Evolutionary conservation across 2,888 invertebrate species (phyloP), one percentile per base, ranked within the genome.

Genomic region (Drosophila birchii): DNA sequence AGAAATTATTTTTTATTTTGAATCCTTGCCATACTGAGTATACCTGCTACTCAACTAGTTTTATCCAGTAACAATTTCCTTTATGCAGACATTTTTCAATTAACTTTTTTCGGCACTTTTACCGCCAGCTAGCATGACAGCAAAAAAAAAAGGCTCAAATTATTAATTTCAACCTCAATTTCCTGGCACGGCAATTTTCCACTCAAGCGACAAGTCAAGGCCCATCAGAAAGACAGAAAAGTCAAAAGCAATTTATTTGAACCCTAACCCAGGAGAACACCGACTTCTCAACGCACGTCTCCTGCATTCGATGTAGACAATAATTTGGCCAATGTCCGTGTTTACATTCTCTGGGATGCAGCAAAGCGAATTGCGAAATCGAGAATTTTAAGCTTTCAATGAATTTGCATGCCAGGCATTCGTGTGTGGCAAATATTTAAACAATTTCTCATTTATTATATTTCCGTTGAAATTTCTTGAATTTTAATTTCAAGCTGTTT

Each of bases 221-320:
- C 60, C 38, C 63, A 45, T 55, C 38, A 39, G n/a, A n/a, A n/a
- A 20, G 56, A 54, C 12, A 18, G 9, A 11, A 66, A 60, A 73
- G 54, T 58, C 71, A 54, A 53, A 79, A 85, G 79, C 82, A 84
- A 84, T 86, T 84, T 84, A 67, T 81, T 84, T 84, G 84, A 84
- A 86, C 87, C 80, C 75, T 84, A 75, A 69, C 76, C 85, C 72
- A 77, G 63, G 20, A 39, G 43, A 61, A 38, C 39, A 14, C 39
- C 16, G 23, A 36, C 49, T 39, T 23, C 38, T 63, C 34, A 36
- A 59, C 55, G 58, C 73, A 73, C 73, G 73, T 73, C 45, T 14
- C 23, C 57, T n/a, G 26, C 54, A 66, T 66, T 73, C 59, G 59
- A 59, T 59, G 49, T 66, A 57, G 34, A 58, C 49, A 73, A 73